Conservation (phyloP, 2,888 invertebrate genomes). For the Griposia aprilina region DNA sequence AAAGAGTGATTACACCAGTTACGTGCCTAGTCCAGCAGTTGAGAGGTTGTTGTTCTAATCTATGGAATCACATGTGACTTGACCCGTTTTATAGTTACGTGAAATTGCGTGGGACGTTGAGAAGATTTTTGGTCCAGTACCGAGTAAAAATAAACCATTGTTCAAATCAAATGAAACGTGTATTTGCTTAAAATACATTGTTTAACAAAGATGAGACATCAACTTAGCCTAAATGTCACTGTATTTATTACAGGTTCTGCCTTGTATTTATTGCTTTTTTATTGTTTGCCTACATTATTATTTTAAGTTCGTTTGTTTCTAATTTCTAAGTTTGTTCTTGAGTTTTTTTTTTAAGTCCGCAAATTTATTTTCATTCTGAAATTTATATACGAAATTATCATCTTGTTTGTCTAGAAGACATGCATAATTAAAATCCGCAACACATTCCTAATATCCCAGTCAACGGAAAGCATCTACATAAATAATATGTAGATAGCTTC, state of each 20-base stretch:
- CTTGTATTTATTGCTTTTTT: background rate
- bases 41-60: conserved; percentile 9
- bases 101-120: background rate
- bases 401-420: background rate
- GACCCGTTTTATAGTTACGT: conserved; percentile 18
- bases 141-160: conserved; percentile 5
- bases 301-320: background rate
- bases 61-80: conserved; percentile 9
- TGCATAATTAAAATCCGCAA: conserved; percentile 1
- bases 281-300: background rate
- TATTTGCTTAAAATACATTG: background rate
- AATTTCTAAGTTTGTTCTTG: background rate
- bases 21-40: conserved; percentile 8
- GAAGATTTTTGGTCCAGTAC: background rate
- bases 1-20: conserved; percentile 1
- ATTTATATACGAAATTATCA: background rate
- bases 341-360: background rate
- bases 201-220: background rate
- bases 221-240: background rate
- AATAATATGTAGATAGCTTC: background rate
- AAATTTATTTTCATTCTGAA: background rate
- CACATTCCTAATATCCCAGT: background rate
- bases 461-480: background rate
- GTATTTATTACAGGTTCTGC: background rate
- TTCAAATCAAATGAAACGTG: background rate